Percentiles rank a stretch among this genome's conserved stretches.
These are phyloP conservation scores for Lasioglossum albipes DNA, from an alignment of 1,140 invertebrate species.

Conservation along the genomic window DNA sequence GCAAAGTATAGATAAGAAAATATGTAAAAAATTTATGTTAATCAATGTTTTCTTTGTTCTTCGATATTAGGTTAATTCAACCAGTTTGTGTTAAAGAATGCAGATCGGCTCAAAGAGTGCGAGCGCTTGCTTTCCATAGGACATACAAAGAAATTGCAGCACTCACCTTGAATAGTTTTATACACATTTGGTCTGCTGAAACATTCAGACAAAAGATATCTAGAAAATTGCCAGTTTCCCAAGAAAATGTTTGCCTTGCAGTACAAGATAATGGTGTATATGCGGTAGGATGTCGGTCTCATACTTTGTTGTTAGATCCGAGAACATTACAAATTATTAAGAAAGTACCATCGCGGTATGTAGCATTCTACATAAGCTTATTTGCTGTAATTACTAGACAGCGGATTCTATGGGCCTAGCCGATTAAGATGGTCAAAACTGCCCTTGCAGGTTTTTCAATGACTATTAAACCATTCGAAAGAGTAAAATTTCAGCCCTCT, in stretches of 20 bases:
- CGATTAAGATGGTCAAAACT: too few species aligned
- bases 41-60: conserved; percentile 21
- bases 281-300: conserved; percentile 95
- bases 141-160: conserved; percentile 93
- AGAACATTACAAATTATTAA: conserved; percentile 89
- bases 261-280: conserved; percentile 91
- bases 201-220: conserved; percentile 91
- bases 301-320: conserved; percentile 93
- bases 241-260: conserved; percentile 96
- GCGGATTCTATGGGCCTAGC: too few species aligned
- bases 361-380: background rate
- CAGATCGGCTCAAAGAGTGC: conserved; percentile 88
- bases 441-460: too few species aligned
- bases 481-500: too few species aligned
- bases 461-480: too few species aligned
- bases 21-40: background rate
- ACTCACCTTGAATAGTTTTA: conserved; percentile 94
- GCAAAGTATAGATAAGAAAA: background rate
- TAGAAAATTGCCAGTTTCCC: conserved; percentile 91
- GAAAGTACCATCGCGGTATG: conserved; percentile 81
- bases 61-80: conserved; percentile 80
- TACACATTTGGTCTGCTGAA: conserved; percentile 95
- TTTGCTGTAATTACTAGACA: too few species aligned
- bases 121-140: conserved; percentile 93
- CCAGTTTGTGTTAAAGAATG: conserved; percentile 90